Evolutionary conservation across 2,888 invertebrate species (phyloP), one percentile per base, ranked within the genome.

Genomic region (Hirtodrosophila histrioides): DNA sequence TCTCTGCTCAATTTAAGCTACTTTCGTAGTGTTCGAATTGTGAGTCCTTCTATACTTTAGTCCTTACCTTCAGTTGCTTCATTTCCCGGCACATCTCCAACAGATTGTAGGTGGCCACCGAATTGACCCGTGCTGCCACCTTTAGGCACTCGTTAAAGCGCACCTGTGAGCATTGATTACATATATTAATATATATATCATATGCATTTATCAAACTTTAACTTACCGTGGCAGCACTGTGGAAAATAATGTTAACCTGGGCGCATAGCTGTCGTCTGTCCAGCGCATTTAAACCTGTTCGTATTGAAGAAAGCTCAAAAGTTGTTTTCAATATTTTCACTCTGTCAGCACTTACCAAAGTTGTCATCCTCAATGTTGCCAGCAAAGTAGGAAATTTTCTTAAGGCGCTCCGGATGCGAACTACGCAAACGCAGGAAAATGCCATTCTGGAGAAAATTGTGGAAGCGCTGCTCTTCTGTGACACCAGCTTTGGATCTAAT

Each of bases 131-230:
- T 0, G 98, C 94, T 0, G 99, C 97, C 2, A 95, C 94, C 91
- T 96, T 96, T 27, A 99, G 93, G 0, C 96, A 95, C 89, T 99
- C 99, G 81, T 98, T 96, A 90, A 99, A 99, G 82, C 96, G 94
- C 12, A 99, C 84, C 84, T 84, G 62, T 27, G 17, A 17, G 3
- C 9, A 17, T 31, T 43, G 11, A 36, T 23, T 36, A 44, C 3
- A 48, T 35, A 29, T 31, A 33, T 3, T 36, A 43, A n/a, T 12
- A 7, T 8, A 31, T 3, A 9, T 9, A 4, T 17, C 9, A 31
- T 8, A n/a, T 27, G 3, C 7, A 11, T 27, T 3, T 8, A 35
- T 27, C 4, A 11, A 31, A 10, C n/a, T 35, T 17, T 9, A 23
- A 71, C 78, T 76, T 27, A 84, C 97, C 0, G 99, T 99, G 0